A percentile compares a stretch with the other conserved stretches of the same genome.
phyloP scores from a whole-genome alignment of 2,113 vertebrate species.

The Strix aluco region DNA sequence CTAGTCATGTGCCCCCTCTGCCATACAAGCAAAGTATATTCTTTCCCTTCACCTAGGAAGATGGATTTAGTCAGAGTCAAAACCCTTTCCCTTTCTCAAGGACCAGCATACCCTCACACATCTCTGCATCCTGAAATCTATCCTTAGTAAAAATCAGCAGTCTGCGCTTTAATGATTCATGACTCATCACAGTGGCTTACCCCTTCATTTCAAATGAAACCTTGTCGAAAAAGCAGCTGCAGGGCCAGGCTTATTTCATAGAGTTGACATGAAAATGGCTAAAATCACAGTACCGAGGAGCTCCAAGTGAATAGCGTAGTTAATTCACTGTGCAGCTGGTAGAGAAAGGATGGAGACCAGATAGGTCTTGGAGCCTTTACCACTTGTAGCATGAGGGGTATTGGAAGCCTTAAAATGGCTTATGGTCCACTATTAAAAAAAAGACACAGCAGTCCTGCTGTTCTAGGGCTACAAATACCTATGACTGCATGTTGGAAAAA shows the following conservation, averaged over 20 bases:
- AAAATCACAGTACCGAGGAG: neutral
- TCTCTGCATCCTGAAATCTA: neutral
- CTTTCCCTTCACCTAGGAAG: neutral
- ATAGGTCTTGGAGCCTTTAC: neutral
- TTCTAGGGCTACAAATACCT: neutral
- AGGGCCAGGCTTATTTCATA: neutral
- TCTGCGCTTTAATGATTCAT: neutral
- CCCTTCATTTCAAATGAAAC: neutral
- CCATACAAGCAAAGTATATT: neutral
- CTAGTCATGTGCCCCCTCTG: neutral
- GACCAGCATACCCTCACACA: neutral
- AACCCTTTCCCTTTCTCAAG: neutral
- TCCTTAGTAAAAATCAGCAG: neutral
- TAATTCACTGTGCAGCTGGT: neutral
- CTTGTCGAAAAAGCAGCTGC: neutral
- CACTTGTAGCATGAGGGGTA: neutral
- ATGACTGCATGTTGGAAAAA: neutral
- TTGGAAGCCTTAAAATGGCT: neutral
- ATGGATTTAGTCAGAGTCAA: neutral
- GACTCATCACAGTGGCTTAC: neutral
- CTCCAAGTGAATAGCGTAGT: neutral
- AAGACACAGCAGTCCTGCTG: neutral
- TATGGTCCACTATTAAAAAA: neutral
- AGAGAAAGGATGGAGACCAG: neutral
- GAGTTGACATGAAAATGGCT: neutral